These are phyloP conservation scores for Agonopterix subpropinquella DNA, from an alignment of 2,888 invertebrate genomes.

Conservation along the genomic window DNA sequence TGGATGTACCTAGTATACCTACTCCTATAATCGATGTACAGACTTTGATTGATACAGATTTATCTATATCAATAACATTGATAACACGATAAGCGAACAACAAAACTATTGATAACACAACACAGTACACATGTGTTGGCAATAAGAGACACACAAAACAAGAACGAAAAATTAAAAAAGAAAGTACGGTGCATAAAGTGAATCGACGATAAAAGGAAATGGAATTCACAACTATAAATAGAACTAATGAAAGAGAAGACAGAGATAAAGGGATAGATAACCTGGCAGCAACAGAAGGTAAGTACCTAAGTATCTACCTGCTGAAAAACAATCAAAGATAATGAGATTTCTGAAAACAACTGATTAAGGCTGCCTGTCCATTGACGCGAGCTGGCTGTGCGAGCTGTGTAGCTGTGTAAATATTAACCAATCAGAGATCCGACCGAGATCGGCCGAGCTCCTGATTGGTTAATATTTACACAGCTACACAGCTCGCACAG, in stretches of 20 bases:
- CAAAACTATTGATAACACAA: slow-evolving; percentile 33
- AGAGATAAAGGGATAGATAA: slow-evolving; percentile 40
- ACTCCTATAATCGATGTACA: neutral
- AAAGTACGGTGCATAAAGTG: neutral
- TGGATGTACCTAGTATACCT: neutral
- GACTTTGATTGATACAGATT: slow-evolving; percentile 18
- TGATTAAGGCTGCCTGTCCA: no score
- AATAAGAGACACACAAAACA: slow-evolving; percentile 33
- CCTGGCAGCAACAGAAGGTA: slow-evolving; percentile 44
- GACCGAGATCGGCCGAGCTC: no score
- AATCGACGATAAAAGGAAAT: neutral
- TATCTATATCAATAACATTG: slow-evolving; percentile 17
- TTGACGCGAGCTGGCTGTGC: no score
- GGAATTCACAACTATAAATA: neutral
- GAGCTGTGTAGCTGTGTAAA: no score
- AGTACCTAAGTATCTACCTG: neutral
- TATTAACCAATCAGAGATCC: no score
- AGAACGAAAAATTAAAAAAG: neutral
- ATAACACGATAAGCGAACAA: slow-evolving; percentile 17
- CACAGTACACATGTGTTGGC: slow-evolving; percentile 30
- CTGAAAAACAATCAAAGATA: no score
- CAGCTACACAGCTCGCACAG: no score
- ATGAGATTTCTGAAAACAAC: no score
- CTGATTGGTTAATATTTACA: no score
- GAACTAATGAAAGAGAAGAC: neutral